phyloP scores from a whole-genome alignment of 1,140 invertebrate genomes.

The Scaptomyza montana region DNA sequence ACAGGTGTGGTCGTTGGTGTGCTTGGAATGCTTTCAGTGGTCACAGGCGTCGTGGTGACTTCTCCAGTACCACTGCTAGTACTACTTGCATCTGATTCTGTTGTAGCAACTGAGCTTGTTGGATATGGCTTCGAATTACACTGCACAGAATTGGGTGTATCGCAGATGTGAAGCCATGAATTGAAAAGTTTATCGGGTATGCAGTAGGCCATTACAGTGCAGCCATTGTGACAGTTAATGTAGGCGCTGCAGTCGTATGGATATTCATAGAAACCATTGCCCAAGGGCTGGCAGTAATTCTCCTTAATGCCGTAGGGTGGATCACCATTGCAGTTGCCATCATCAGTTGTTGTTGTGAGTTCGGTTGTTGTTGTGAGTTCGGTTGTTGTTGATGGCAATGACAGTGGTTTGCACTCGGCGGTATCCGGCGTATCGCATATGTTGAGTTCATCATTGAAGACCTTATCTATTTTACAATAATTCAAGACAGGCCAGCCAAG shows the following conservation, averaged over 20 bases:
- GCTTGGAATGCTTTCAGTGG: constrained; percentile 5
- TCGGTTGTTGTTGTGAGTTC: constrained; percentile 4
- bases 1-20: constrained; percentile 41
- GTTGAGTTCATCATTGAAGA: constrained; percentile 46
- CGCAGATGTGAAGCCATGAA: constrained; percentile 52
- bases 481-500: constrained; percentile 59
- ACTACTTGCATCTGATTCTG: background rate
- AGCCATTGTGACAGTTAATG: constrained; percentile 57
- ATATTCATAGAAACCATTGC: constrained; percentile 67
- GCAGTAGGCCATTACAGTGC: constrained; percentile 55
- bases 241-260: constrained; percentile 61
- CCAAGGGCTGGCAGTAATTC: constrained; percentile 41
- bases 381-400: constrained; percentile 41
- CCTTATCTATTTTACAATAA: constrained; percentile 58
- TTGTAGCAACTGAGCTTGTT: constrained; percentile 24
- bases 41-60: constrained; percentile 14
- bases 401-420: constrained; percentile 55
- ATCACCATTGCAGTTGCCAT: constrained; percentile 33
- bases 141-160: constrained; percentile 58
- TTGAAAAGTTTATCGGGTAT: constrained; percentile 64
- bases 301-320: constrained; percentile 35
- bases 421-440: constrained; percentile 74
- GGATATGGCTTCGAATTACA: constrained; percentile 49
- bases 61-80: constrained; percentile 5
- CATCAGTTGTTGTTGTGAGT: constrained; percentile 35